Conservation (phyloP, 1,140 invertebrate species). For the Notospermus geniculatus region DNA sequence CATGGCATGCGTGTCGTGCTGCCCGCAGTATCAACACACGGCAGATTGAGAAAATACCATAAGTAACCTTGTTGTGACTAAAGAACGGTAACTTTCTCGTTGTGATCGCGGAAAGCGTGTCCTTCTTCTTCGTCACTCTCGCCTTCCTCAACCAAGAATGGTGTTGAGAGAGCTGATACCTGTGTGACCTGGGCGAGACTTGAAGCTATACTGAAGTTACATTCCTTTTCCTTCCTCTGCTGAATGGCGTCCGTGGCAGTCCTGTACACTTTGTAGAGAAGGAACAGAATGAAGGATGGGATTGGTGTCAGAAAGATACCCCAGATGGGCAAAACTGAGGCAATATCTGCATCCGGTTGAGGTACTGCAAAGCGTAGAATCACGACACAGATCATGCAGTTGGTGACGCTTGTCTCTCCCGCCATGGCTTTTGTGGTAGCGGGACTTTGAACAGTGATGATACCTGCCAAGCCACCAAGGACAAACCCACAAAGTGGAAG, state of each 20-base stretch:
- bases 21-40: too few relatives aligned
- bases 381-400: conserved; percentile 43
- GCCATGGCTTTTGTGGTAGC: conserved; percentile 42
- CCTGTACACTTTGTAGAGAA: conserved; percentile 30
- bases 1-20: too few relatives aligned
- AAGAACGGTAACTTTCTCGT: conserved; percentile 22
- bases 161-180: conserved; percentile 46
- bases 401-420: conserved; percentile 43
- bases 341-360: conserved; percentile 40
- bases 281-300: conserved; percentile 39
- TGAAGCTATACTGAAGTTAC: conserved; percentile 44
- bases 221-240: conserved; percentile 33
- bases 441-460: conserved; percentile 37
- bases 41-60: too few relatives aligned
- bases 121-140: conserved; percentile 36
- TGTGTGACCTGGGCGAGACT: conserved; percentile 45
- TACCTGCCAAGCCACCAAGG: conserved; percentile 25
- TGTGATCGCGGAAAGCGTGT: conserved; percentile 27
- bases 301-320: conserved; percentile 49
- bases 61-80: conserved; percentile 5
- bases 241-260: conserved; percentile 33
- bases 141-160: conserved; percentile 43
- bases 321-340: conserved; percentile 45
- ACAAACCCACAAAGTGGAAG: conserved; percentile 41
- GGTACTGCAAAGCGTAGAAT: conserved; percentile 44